Conservation (phyloP, 92 coral and sea anemone genomes). For the Zoanthus gigantus region DNA sequence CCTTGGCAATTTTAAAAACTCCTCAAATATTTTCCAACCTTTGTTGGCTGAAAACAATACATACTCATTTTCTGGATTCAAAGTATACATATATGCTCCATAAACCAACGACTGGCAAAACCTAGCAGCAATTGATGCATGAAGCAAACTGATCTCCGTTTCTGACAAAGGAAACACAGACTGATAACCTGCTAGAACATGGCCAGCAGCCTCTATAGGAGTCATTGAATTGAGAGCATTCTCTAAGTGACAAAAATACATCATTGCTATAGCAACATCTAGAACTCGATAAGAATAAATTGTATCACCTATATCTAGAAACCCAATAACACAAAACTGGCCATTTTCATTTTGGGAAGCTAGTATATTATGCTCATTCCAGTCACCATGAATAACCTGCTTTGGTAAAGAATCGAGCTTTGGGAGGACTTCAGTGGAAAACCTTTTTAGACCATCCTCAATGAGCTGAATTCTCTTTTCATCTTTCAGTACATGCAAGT, state of each 20-base stretch:
- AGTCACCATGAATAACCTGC: conserved; percentile 81
- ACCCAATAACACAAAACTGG: conserved; percentile 26
- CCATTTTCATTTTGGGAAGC: conserved; percentile 27
- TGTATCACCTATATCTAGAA: conserved; percentile 55
- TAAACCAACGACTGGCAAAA: conserved; percentile 58
- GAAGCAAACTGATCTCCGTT: conserved; percentile 44
- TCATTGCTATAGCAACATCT: conserved; percentile 57
- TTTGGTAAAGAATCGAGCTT: conserved; percentile 58
- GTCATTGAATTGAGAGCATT: conserved; percentile 8
- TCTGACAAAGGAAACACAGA: conserved; percentile 53
- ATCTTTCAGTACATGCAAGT: conserved; percentile 34
- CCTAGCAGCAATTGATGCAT: conserved; percentile 38
- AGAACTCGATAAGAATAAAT: conserved; percentile 53
- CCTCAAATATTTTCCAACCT: conserved; percentile 63
- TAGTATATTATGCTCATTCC: conserved; percentile 62
- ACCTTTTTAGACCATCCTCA: conserved; percentile 30
- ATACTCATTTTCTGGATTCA: conserved; percentile 38
- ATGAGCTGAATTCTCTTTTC: conserved; percentile 30
- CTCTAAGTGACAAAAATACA: conserved; percentile 50
- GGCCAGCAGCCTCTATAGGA: conserved; percentile 38
- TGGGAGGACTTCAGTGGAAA: conserved; percentile 57
- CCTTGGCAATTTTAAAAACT: conserved; percentile 22
- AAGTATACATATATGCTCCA: conserved; percentile 49
- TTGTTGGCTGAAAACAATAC: conserved; percentile 11
- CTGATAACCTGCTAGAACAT: conserved; percentile 63